Conservation (phyloP, 2,113 vertebrate species). For the Pelecanoides urinatrix region DNA sequence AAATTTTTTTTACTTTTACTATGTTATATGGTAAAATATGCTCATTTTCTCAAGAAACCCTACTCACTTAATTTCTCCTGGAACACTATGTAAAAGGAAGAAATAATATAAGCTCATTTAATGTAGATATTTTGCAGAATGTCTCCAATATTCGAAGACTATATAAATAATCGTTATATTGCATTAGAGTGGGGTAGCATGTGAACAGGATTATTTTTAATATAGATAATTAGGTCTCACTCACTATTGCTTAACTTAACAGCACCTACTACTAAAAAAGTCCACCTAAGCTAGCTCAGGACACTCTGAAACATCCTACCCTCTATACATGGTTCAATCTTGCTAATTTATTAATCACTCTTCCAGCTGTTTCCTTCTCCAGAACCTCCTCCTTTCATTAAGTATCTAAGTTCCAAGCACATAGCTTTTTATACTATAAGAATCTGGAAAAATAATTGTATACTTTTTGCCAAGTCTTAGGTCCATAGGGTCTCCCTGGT, state of each 20-base stretch:
- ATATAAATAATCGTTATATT: not conserved
- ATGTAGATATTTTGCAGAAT: not conserved
- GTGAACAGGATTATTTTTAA: not conserved
- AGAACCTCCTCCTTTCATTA: not conserved
- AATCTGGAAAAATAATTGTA: not conserved
- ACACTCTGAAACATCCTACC: not conserved
- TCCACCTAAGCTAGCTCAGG: not conserved
- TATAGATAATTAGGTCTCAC: conserved; percentile 14
- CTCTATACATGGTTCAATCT: not conserved
- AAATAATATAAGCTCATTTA: not conserved
- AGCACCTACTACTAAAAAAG: not conserved
- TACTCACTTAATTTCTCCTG: not conserved
- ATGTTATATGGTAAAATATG: not conserved
- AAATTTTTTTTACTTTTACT: not conserved
- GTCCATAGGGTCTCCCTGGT: not conserved
- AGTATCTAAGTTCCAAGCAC: not conserved
- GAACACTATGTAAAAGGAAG: not conserved
- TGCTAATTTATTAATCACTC: not conserved
- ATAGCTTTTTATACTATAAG: not conserved
- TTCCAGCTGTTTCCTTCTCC: not conserved
- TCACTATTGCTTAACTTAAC: conserved; percentile 13
- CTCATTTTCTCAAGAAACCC: not conserved
- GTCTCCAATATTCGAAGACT: not conserved
- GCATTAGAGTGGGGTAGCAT: not conserved
- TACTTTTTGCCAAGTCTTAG: not conserved